Evolutionary conservation across 2,888 invertebrate genomes (phyloP).

Genomic region (Cheilosia scutellata): DNA sequence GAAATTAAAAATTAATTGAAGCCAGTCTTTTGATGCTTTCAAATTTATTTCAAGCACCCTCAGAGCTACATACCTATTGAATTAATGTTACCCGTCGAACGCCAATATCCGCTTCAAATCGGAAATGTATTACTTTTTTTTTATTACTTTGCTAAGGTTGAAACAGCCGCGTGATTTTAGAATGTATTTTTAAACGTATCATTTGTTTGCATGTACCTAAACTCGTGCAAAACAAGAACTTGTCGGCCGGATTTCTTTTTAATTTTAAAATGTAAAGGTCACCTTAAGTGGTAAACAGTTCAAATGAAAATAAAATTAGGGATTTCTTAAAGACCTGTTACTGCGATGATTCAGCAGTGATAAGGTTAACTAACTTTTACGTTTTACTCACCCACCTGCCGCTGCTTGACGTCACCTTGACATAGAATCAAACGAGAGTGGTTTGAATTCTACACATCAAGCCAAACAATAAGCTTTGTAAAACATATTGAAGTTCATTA

Average conservation of each 20-base stretch:
- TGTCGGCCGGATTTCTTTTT: constrained; percentile 27
- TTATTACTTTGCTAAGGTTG: not conserved
- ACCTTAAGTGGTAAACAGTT: not conserved
- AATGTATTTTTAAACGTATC: not conserved
- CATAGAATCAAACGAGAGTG: constrained; percentile 35
- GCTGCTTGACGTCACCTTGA: constrained; percentile 26
- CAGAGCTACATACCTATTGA: not conserved
- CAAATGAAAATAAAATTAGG: constrained; percentile 21
- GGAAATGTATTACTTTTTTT: not conserved
- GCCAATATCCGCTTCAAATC: not conserved
- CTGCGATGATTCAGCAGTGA: constrained; percentile 31
- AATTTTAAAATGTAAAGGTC: constrained; percentile 15
- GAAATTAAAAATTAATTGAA: constrained; percentile 10
- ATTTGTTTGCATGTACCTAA: not conserved
- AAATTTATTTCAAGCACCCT: not conserved
- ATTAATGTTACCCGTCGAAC: not conserved
- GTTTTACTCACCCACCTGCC: not conserved
- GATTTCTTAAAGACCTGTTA: constrained; percentile 4
- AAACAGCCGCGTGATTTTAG: not conserved
- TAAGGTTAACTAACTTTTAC: constrained; percentile 49
- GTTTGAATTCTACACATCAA: not conserved
- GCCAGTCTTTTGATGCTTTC: not conserved
- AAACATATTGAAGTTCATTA: not conserved
- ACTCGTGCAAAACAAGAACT: not conserved
- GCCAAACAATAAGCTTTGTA: constrained; percentile 4